Conservation (phyloP, 2,797 vertebrate species). For the Notoglanidium macrostoma region DNA sequence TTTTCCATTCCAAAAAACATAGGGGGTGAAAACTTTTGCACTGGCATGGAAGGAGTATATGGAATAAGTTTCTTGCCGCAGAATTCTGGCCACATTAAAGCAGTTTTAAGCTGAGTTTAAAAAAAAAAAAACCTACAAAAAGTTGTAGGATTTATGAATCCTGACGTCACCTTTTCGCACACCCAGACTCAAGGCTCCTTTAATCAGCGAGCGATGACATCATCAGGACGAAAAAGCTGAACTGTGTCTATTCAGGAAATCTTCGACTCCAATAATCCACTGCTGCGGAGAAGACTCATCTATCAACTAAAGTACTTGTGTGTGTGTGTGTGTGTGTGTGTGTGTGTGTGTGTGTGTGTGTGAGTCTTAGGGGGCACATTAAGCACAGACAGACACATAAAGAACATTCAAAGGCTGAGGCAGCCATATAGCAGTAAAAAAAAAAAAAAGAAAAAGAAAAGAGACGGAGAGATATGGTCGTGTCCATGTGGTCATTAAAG, state of each 20-base stretch:
- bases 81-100: background rate
- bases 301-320: constrained; percentile 45
- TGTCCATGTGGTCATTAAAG: constrained; percentile 50
- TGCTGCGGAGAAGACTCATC: constrained; percentile 42
- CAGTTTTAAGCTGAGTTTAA: background rate
- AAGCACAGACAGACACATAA: constrained; percentile 43
- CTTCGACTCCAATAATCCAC: constrained; percentile 38
- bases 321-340: constrained; percentile 27
- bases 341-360: constrained; percentile 44
- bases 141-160: constrained; percentile 6
- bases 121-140: background rate
- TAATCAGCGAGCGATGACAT: constrained; percentile 11
- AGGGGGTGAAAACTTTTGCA: background rate
- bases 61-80: background rate
- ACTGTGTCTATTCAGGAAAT: constrained; percentile 42
- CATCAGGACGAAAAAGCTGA: constrained; percentile 21
- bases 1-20: background rate
- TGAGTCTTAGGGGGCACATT: constrained; percentile 35
- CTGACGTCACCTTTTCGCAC: background rate
- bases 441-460: background rate
- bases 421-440: constrained; percentile 40
- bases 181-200: background rate
- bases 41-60: too few relatives aligned
- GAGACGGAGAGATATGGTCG: constrained; percentile 33
- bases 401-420: constrained; percentile 46